A percentile compares a stretch with the other conserved stretches of the same genome.
These are phyloP conservation scores for Tragopan temminckii DNA, from an alignment of 2,797 vertebrate genomes.

Conservation along the genomic window DNA sequence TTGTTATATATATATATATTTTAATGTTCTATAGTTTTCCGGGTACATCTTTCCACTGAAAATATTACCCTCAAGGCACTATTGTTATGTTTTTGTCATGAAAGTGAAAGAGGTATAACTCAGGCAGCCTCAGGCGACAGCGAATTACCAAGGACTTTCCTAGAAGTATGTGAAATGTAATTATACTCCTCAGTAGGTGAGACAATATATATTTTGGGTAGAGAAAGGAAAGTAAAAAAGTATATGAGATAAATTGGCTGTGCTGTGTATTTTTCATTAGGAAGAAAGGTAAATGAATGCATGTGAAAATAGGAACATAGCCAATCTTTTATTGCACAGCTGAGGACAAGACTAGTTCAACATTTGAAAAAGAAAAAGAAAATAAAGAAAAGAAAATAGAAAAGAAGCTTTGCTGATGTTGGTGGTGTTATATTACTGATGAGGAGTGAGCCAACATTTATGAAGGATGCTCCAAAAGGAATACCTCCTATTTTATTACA, in stretches of 20 bases:
- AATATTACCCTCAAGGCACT: slow-evolving; percentile 29
- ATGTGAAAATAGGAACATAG: neutral
- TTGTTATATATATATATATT: too few relatives aligned
- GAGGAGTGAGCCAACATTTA: neutral
- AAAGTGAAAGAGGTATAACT: slow-evolving; percentile 66
- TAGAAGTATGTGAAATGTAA: slow-evolving; percentile 69
- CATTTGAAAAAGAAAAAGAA: neutral
- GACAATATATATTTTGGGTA: slow-evolving; percentile 62
- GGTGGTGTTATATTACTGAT: neutral
- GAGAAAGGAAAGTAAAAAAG: slow-evolving; percentile 27
- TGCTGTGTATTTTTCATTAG: neutral
- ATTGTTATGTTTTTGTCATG: slow-evolving; percentile 70
- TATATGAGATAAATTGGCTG: slow-evolving; percentile 42
- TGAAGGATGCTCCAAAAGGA: neutral
- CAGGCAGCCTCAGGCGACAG: slow-evolving; percentile 55
- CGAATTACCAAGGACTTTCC: slow-evolving; percentile 71
- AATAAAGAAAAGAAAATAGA: neutral
- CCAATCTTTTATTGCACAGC: neutral
- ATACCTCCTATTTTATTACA: neutral
- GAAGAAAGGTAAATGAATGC: neutral
- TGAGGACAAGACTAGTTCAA: neutral
- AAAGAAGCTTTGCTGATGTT: neutral
- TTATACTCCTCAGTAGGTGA: slow-evolving; percentile 64
- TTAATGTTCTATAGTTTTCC: neutral
- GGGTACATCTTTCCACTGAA: neutral